Base-by-base conservation (phyloP, 2,888 invertebrate species). In the Tortricodes alternella region DNA sequence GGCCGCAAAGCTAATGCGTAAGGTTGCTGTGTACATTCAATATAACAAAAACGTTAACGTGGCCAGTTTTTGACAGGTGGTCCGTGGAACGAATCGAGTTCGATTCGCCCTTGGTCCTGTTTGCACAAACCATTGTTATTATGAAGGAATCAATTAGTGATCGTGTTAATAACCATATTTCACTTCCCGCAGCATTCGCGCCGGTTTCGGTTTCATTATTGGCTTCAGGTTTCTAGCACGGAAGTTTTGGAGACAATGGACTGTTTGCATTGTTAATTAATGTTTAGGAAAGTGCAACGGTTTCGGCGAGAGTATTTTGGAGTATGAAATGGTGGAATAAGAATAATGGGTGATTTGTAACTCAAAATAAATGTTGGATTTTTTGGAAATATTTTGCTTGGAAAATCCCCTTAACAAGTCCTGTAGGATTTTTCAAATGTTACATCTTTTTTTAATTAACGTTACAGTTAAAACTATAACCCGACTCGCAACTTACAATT, bases 101-200 rank as follows among this genome's bases (percentile, higher is more conserved):
- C n/a, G n/a, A 5, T 18, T 44, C 19, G 35, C 34, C 23, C 23
- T 32, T 38, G 32, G 32, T 18, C 39, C 24, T n/a, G 34, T 43
- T 55, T 55, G 21, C 52, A 39, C 52, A 51, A 58, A 35, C 43
- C 38, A 37, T 41, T 41, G 48, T 59, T 50, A n/a, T 51, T 57
- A 37, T 53, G 46, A 43, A 37, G 58, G 41, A 59, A 55, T 53
- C 46, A 44, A 50, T 59, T 37, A 53, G 41, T 48, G 24, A 27
- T 49, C 2, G 27, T 18, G 48, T 29, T 56, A 57, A 56, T 59
- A 43, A 32, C 44, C 41, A 50, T 46, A 53, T 50, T 59, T 53
- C 46, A 21, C 11, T 27, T 24, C 13, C 7, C 37, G 6, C 16
- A n/a, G 23, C 13, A 15, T 41, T 46, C 13, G 27, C 4, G 19